Percentiles rank a stretch among this genome's conserved stretches.
Evolutionary conservation across 2,888 invertebrate genomes (phyloP).

Genomic region (Drosophila falleni): DNA sequence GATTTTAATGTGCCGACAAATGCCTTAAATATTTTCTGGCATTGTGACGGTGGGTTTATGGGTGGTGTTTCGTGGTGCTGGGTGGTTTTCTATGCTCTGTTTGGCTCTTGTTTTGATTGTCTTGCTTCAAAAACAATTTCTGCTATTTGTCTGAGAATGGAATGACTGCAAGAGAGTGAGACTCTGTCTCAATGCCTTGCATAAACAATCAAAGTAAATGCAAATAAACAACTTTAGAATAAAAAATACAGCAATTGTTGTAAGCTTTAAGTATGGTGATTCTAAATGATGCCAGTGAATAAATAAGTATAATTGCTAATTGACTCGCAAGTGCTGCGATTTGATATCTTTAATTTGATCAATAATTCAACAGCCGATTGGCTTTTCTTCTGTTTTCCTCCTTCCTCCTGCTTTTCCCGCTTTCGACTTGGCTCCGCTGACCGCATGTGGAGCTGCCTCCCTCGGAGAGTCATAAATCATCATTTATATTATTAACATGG

Average conservation of each 20-base stretch:
- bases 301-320: constrained; percentile 63
- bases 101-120: constrained; percentile 40
- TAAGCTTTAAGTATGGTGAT: constrained; percentile 15
- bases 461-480: constrained; percentile 73
- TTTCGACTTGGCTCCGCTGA: constrained; percentile 3
- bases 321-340: constrained; percentile 41
- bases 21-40: constrained; percentile 64
- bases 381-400: constrained; percentile 18
- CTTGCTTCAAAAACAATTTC: constrained; percentile 42
- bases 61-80: not conserved
- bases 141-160: constrained; percentile 14
- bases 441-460: constrained; percentile 31
- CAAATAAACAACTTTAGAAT: constrained; percentile 19
- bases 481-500: constrained; percentile 80
- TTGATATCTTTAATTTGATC: constrained; percentile 61
- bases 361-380: constrained; percentile 70
- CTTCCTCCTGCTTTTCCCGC: not conserved
- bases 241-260: constrained; percentile 2
- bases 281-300: constrained; percentile 9
- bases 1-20: constrained; percentile 76
- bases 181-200: constrained; percentile 29
- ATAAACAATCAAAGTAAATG: constrained; percentile 54
- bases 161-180: not conserved
- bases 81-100: not conserved
- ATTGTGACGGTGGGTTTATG: constrained; percentile 14